phyloP scores from a whole-genome alignment of 2,113 vertebrate species.

The Galbula dea region DNA sequence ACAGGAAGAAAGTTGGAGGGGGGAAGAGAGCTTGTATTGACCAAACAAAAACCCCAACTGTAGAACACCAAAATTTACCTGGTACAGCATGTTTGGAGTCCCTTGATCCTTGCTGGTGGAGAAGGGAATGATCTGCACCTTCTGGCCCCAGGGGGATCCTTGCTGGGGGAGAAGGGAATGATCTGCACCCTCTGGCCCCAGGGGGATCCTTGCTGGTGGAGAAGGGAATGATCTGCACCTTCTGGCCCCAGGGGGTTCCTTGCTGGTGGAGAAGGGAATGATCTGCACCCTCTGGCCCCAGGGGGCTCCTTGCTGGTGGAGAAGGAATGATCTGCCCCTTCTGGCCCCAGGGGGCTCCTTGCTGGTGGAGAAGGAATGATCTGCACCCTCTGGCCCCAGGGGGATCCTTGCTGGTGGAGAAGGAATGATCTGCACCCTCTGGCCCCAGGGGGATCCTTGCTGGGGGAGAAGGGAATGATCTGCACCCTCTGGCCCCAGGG shows the following conservation, averaged over 20 bases:
- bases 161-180: not conserved
- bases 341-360: not conserved
- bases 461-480: no score
- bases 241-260: not conserved
- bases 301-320: no score
- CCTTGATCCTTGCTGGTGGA: no score
- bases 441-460: no score
- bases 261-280: no score
- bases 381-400: no score
- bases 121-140: no score
- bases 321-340: not conserved
- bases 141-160: not conserved
- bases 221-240: not conserved
- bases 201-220: no score
- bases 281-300: not conserved
- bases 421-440: no score
- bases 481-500: not conserved
- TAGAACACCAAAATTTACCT: not conserved
- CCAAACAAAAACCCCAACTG: not conserved
- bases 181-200: not conserved
- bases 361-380: no score
- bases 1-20: not conserved
- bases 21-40: not conserved
- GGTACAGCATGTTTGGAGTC: not conserved
- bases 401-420: no score